Evolutionary conservation across 1,140 invertebrate species (phyloP).

Genomic region (Phortica variegata): DNA sequence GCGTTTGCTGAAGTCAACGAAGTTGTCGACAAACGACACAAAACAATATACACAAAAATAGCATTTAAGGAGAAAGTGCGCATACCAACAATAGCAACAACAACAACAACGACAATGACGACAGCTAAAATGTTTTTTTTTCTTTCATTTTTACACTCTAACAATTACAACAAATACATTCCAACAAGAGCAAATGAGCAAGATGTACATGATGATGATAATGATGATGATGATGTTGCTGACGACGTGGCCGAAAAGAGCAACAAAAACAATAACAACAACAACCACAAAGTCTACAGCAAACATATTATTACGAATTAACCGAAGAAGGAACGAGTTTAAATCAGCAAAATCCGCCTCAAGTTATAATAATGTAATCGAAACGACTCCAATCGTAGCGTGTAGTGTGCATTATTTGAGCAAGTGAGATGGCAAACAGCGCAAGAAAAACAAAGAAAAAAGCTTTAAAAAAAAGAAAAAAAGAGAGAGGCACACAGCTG

Average conservation of each 20-base stretch:
- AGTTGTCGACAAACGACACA: slow-evolving; percentile 15
- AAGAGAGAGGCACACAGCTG: too few species aligned
- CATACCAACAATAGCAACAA: slow-evolving; percentile 44
- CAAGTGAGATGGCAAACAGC: too few species aligned
- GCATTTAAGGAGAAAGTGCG: slow-evolving; percentile 50
- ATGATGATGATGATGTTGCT: slow-evolving; percentile 15
- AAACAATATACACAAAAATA: slow-evolving; percentile 48
- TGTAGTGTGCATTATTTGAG: too few species aligned
- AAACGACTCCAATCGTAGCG: too few species aligned
- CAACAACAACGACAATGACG: background rate
- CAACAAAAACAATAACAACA: slow-evolving; percentile 10
- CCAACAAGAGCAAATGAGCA: too few species aligned
- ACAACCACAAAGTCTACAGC: slow-evolving; percentile 2
- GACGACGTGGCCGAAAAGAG: slow-evolving; percentile 5
- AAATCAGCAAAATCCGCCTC: too few species aligned
- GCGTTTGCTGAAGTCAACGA: background rate
- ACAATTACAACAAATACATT: too few species aligned
- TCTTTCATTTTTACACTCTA: too few species aligned
- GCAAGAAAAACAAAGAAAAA: too few species aligned
- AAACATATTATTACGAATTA: slow-evolving; percentile 33
- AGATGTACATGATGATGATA: slow-evolving; percentile 15
- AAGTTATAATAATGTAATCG: too few species aligned
- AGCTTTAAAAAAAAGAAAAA: too few species aligned
- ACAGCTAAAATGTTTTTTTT: too few species aligned
- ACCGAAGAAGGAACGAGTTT: background rate